Conservation (phyloP, 1,140 invertebrate genomes). For the Anastrepha obliqua region DNA sequence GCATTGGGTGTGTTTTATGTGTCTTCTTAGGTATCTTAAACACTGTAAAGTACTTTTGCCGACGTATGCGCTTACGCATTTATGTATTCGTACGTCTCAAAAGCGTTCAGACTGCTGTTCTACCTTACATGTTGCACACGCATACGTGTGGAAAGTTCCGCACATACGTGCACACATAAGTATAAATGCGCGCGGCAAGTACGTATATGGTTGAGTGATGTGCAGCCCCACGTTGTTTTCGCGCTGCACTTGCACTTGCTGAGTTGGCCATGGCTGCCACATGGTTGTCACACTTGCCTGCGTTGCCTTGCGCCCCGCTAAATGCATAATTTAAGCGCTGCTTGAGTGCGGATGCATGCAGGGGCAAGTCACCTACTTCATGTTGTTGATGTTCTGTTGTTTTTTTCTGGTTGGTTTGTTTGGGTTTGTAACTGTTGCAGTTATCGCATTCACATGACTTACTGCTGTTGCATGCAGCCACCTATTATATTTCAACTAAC, state of each 20-base stretch:
- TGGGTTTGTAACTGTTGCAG: neutral
- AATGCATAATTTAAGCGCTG: conserved; percentile 34
- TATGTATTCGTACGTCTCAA: neutral
- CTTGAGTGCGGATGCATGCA: neutral
- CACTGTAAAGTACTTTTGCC: neutral
- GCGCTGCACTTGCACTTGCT: conserved; percentile 1
- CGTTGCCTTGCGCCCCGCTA: neutral
- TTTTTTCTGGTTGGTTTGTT: neutral
- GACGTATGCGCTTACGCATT: neutral
- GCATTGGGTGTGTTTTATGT: too few species aligned
- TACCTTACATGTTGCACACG: neutral
- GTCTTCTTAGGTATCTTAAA: neutral
- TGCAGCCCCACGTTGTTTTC: conserved; percentile 16
- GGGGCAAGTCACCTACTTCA: conserved; percentile 7
- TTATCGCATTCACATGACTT: neutral
- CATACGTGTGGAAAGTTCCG: neutral
- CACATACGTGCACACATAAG: neutral
- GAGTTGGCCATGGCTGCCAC: conserved; percentile 34
- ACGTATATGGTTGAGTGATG: conserved; percentile 14
- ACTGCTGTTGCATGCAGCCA: conserved; percentile 1
- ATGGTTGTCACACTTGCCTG: conserved; percentile 34
- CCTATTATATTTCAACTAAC: neutral
- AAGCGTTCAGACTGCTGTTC: neutral
- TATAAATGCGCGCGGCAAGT: neutral
- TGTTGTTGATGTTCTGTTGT: neutral